These are phyloP conservation scores for Acanthacorydalis orientalis DNA, from an alignment of 2,888 invertebrate genomes.

Conservation along the genomic window DNA sequence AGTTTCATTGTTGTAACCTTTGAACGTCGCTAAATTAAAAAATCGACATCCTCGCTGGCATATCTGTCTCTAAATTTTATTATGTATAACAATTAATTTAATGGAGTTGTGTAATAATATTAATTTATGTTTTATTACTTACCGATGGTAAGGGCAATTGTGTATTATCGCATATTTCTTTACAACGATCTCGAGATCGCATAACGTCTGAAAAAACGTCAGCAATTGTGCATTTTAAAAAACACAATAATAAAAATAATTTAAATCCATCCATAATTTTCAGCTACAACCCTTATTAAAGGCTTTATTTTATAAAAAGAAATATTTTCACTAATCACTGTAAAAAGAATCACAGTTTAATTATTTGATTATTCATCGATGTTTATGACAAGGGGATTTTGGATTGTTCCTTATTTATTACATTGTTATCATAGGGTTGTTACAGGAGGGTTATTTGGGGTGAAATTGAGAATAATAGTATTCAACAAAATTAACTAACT, in stretches of 20 bases:
- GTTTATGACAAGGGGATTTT: too few species aligned
- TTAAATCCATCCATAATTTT: too few species aligned
- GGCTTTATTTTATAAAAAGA: too few species aligned
- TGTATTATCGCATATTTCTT: conserved; percentile 3
- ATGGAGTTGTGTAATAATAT: background rate
- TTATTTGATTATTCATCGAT: too few species aligned
- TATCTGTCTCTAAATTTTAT: conserved; percentile 1
- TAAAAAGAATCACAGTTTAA: too few species aligned
- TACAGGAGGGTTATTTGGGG: too few species aligned
- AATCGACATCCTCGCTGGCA: conserved; percentile 5
- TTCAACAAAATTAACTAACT: too few species aligned
- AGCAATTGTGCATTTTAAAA: background rate
- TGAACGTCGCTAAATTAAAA: background rate
- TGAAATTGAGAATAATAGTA: too few species aligned
- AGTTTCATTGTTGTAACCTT: background rate
- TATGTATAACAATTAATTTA: background rate
- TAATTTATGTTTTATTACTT: background rate
- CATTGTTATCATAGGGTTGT: too few species aligned
- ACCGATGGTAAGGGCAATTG: background rate
- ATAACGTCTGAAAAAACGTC: conserved; percentile 3
- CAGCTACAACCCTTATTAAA: too few species aligned
- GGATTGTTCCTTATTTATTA: too few species aligned
- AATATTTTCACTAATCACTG: too few species aligned
- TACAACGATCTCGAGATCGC: background rate
- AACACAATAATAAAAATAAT: background rate